A percentile compares a stretch with the other conserved stretches of the same genome.
These are phyloP conservation scores for Dasyornis broadbenti DNA, from an alignment of 2,113 vertebrate species.

Conservation along the genomic window DNA sequence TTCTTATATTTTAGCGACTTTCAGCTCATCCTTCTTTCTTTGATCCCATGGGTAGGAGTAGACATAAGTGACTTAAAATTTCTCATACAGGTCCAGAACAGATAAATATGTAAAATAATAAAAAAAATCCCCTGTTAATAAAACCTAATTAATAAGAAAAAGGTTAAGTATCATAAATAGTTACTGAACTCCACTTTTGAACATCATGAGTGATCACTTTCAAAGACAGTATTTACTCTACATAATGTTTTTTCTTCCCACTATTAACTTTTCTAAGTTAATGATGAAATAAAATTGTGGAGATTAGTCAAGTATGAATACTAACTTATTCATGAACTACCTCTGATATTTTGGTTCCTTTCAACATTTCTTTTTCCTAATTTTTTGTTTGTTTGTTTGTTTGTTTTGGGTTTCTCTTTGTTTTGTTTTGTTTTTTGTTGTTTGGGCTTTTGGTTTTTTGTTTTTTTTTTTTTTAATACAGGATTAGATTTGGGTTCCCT, in stretches of 20 bases:
- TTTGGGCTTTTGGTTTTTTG: too few species aligned
- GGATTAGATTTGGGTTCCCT: not conserved
- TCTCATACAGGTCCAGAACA: not conserved
- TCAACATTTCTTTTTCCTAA: not conserved
- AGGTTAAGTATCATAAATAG: not conserved
- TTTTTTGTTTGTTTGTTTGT: not conserved
- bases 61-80: not conserved
- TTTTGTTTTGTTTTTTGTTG: too few species aligned
- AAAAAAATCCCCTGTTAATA: not conserved
- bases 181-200: not conserved
- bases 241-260: not conserved
- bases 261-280: not conserved
- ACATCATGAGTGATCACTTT: not conserved
- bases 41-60: not conserved
- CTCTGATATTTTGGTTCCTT: not conserved
- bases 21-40: not conserved
- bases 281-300: not conserved
- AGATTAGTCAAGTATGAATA: not conserved
- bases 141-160: not conserved
- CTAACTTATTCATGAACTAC: not conserved
- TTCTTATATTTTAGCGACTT: not conserved
- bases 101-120: not conserved
- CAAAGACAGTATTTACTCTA: not conserved
- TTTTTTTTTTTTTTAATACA: not conserved
- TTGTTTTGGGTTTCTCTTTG: too few species aligned